Evolutionary conservation across 2,113 vertebrate species (phyloP).

Genomic region (Artemisiospiza belli): DNA sequence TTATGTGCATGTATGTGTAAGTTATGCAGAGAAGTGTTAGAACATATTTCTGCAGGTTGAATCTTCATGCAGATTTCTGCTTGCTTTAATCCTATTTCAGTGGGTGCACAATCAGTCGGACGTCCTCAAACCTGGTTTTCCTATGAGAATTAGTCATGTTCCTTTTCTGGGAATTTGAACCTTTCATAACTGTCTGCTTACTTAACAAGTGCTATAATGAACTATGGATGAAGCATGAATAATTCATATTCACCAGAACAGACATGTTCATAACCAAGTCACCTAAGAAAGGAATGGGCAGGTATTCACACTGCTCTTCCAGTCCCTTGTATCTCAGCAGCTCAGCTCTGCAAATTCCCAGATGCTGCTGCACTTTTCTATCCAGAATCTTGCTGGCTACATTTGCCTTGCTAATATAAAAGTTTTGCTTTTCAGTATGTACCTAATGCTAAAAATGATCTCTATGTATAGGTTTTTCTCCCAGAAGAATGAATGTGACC

Average conservation of each 20-base stretch:
- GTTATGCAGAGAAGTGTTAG: neutral
- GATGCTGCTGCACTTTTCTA: neutral
- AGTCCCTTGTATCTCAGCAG: neutral
- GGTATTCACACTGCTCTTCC: neutral
- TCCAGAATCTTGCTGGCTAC: neutral
- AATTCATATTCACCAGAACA: neutral
- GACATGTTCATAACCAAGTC: neutral
- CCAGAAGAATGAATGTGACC: neutral
- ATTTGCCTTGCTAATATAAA: neutral
- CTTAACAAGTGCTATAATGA: neutral
- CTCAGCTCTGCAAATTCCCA: neutral
- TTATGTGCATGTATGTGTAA: neutral
- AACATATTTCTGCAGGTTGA: neutral
- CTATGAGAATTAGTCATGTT: neutral
- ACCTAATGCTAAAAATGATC: neutral
- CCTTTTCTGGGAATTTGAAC: neutral
- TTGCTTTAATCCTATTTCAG: neutral
- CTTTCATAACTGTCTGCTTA: neutral
- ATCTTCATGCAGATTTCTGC: neutral
- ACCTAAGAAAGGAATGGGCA: neutral
- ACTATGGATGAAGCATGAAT: neutral
- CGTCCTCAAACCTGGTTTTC: neutral
- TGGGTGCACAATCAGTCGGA: neutral
- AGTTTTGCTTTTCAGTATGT: neutral
- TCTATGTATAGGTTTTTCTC: neutral